Evolutionary conservation across 2,113 vertebrate species (phyloP).

Genomic region (Coryphaenoides rupestris): DNA sequence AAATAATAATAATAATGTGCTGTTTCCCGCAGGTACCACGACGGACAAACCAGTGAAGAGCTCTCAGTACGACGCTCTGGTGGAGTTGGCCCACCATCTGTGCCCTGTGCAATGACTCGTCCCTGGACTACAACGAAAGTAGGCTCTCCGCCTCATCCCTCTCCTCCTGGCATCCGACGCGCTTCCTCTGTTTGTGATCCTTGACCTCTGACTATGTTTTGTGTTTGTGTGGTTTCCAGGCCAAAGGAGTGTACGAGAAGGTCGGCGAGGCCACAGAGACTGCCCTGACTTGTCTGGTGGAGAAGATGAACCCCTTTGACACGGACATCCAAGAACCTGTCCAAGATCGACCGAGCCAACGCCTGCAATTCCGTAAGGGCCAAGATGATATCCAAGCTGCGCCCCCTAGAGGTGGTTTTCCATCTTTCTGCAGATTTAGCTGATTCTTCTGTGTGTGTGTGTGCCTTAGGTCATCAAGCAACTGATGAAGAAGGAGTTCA

Average conservation of each 20-base stretch:
- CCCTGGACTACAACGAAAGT: constrained; percentile 98
- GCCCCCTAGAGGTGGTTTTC: constrained; percentile 6
- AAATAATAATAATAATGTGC: too few relatives aligned
- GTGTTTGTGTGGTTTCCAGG: constrained; percentile 61
- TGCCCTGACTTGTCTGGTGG: constrained; percentile 85
- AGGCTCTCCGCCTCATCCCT: constrained; percentile 24
- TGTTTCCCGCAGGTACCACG: constrained; percentile 76
- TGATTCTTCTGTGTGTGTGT: constrained; percentile 4
- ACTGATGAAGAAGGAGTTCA: constrained; percentile 97
- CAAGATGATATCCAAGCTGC: constrained; percentile 47
- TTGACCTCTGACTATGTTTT: neutral
- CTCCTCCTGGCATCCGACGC: too few relatives aligned
- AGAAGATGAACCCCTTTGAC: constrained; percentile 95
- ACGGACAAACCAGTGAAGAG: constrained; percentile 82
- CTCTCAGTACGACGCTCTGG: constrained; percentile 85
- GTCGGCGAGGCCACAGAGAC: constrained; percentile 91
- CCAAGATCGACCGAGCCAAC: constrained; percentile 86
- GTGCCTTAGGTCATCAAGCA: constrained; percentile 91
- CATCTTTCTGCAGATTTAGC: constrained; percentile 23
- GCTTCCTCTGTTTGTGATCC: too few relatives aligned
- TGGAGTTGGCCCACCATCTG: constrained; percentile 97
- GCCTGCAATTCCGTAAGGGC: constrained; percentile 86
- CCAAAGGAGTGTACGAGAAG: constrained; percentile 88
- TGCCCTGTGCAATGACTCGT: constrained; percentile 96
- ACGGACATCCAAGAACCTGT: constrained; percentile 79